Conservation (phyloP, 2,113 vertebrate genomes). For the Sinocyclocheilus rhinocerous region DNA sequence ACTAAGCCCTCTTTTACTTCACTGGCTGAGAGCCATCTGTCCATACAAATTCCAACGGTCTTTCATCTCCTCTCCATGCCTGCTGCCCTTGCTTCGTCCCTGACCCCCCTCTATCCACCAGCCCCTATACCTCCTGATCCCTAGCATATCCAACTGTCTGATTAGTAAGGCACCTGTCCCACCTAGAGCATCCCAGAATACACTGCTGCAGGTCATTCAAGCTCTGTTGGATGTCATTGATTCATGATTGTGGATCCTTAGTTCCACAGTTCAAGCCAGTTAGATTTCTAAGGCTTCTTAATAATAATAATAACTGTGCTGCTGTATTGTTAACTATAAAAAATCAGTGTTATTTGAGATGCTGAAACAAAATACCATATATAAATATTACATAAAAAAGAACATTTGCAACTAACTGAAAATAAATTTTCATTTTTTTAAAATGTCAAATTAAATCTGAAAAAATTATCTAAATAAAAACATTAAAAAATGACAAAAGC, state of each 20-base stretch:
- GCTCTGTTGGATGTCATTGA: constrained; percentile 1
- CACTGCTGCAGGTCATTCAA: constrained; percentile 12
- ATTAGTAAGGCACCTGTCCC: not conserved
- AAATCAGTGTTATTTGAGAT: not conserved
- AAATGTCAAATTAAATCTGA: not conserved
- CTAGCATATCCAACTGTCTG: not conserved
- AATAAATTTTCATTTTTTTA: not conserved
- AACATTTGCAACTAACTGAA: not conserved
- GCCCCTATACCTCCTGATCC: not conserved
- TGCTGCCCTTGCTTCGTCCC: constrained; percentile 24
- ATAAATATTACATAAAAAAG: not conserved
- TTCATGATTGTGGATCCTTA: not conserved
- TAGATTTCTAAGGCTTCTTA: not conserved
- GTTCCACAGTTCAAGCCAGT: not conserved
- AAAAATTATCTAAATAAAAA: not conserved
- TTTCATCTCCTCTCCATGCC: constrained; percentile 56
- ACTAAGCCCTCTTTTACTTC: constrained; percentile 53
- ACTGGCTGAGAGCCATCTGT: constrained; percentile 58
- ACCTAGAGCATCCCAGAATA: not conserved
- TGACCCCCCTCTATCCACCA: constrained; percentile 22
- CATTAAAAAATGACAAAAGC: not conserved
- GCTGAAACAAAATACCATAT: not conserved
- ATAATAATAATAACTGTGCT: not conserved
- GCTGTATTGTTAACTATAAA: not conserved
- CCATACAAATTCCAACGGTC: constrained; percentile 48